Conservation (phyloP, 2,888 invertebrate species). For the Iselma pallidipennis region DNA sequence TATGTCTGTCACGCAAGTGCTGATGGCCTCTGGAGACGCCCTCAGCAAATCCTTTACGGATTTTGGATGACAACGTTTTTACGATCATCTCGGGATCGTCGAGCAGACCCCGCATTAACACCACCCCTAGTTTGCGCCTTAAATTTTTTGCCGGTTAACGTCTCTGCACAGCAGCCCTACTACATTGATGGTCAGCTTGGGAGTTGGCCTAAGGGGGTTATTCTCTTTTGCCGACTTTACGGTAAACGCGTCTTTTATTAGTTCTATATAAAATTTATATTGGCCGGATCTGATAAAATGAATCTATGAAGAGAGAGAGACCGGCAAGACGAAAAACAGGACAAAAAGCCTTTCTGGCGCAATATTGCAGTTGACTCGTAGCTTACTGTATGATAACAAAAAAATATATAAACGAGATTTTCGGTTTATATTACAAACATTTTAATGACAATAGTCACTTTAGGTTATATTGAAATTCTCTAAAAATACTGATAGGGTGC, state of each 20-base stretch:
- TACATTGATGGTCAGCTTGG: slow-evolving; percentile 43
- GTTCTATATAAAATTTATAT: slow-evolving; percentile 44
- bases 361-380: slow-evolving; percentile 4
- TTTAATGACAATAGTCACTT: background rate
- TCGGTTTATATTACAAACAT: too few relatives aligned
- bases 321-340: too few relatives aligned
- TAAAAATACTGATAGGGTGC: background rate
- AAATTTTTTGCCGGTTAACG: slow-evolving; percentile 38
- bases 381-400: too few relatives aligned
- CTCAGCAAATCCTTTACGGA: slow-evolving; percentile 50
- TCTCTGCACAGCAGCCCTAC: slow-evolving; percentile 37
- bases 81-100: slow-evolving; percentile 47
- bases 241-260: slow-evolving; percentile 46
- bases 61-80: slow-evolving; percentile 52
- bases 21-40: slow-evolving; percentile 47
- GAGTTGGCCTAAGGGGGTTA: slow-evolving; percentile 26
- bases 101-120: slow-evolving; percentile 42
- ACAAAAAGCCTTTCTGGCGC: background rate
- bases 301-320: slow-evolving; percentile 5
- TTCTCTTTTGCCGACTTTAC: slow-evolving; percentile 29
- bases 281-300: slow-evolving; percentile 18
- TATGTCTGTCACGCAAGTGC: slow-evolving; percentile 45
- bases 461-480: too few relatives aligned
- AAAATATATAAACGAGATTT: too few relatives aligned
- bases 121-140: slow-evolving; percentile 28